Conservation (phyloP, 2,113 vertebrate genomes). For the Stictonetta naevosa region DNA sequence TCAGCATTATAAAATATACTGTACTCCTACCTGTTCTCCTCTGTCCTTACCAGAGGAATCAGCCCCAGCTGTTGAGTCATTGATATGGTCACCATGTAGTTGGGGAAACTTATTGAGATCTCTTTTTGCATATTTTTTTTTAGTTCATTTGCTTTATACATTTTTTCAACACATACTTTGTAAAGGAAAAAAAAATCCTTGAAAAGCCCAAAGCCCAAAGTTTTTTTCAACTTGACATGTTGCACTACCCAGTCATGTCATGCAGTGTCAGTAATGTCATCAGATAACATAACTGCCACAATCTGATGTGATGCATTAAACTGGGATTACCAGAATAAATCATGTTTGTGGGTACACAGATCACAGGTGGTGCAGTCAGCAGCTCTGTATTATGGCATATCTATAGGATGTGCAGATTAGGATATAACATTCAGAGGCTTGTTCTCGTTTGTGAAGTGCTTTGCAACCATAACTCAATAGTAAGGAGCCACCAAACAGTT, state of each 20-base stretch:
- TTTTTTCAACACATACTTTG: background rate
- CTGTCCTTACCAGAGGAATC: background rate
- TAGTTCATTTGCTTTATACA: background rate
- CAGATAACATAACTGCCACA: constrained; percentile 42
- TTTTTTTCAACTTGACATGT: background rate
- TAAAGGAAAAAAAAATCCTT: background rate
- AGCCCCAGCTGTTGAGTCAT: background rate
- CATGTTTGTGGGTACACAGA: constrained; percentile 50
- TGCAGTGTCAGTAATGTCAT: constrained; percentile 40
- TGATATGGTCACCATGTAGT: background rate
- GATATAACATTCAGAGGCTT: constrained; percentile 39
- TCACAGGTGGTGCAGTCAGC: constrained; percentile 41
- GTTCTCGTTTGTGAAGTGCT: constrained; percentile 44
- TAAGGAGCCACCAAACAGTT: constrained; percentile 63
- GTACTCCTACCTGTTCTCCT: background rate
- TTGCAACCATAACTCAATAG: constrained; percentile 64
- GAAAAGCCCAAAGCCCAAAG: background rate
- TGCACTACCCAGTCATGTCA: constrained; percentile 33
- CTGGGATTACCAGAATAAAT: constrained; percentile 63
- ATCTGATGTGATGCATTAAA: constrained; percentile 59
- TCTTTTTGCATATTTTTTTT: background rate
- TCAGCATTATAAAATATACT: background rate
- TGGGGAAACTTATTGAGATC: background rate
- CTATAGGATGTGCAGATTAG: constrained; percentile 58
- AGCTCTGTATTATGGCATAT: constrained; percentile 13